Evolutionary conservation across 2,113 vertebrate genomes (phyloP).

Genomic region (Drymodes brunneopygia): DNA sequence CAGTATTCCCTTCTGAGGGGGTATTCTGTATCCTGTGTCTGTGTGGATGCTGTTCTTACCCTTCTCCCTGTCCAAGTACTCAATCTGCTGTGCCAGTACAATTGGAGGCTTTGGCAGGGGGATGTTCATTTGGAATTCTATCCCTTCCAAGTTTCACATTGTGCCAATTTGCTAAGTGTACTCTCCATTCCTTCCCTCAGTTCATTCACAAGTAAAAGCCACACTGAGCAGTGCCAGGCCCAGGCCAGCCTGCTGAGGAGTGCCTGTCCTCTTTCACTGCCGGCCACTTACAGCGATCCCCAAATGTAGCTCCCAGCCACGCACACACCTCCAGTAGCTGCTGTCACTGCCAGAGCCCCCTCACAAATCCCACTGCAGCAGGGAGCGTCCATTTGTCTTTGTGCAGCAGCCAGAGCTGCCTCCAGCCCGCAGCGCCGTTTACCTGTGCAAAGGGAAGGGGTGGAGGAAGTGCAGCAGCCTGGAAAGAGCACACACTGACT

Average conservation of each 20-base stretch:
- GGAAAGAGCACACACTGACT: not conserved
- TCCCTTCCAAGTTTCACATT: not conserved
- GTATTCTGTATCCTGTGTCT: not conserved
- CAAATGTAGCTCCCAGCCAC: not conserved
- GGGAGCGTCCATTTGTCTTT: not conserved
- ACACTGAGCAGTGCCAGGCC: not conserved
- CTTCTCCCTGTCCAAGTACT: not conserved
- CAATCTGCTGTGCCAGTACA: not conserved
- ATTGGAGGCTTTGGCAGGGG: not conserved
- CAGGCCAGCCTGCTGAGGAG: not conserved
- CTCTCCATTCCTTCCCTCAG: not conserved
- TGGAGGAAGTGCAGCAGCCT: not conserved
- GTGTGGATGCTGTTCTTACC: not conserved
- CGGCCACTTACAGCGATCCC: not conserved
- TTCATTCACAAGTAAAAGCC: not conserved
- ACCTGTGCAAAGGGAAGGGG: not conserved
- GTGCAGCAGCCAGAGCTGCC: not conserved
- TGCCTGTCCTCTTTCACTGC: rapidly evolving
- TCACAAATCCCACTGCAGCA: not conserved
- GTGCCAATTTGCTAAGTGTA: not conserved
- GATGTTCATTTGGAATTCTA: not conserved
- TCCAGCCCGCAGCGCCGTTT: not conserved
- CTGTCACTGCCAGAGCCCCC: not conserved
- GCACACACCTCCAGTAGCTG: not conserved
- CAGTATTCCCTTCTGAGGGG: not conserved